These are phyloP conservation scores for Apotomis turbidana DNA, from an alignment of 2,888 invertebrate species.

Conservation along the genomic window DNA sequence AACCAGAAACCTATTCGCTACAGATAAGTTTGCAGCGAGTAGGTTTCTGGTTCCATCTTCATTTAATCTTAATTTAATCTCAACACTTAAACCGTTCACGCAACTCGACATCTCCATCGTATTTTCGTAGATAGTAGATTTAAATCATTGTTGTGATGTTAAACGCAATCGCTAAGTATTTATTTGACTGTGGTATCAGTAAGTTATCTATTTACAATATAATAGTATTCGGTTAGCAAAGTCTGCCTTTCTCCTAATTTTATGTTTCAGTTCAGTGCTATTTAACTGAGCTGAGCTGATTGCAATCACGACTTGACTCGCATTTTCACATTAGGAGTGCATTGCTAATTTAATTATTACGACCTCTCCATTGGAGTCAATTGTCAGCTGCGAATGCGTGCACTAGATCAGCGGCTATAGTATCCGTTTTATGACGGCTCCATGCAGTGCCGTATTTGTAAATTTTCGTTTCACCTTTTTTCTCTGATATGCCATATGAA, in stretches of 20 bases:
- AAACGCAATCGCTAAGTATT: background rate
- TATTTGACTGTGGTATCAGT: background rate
- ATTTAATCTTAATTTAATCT: slow-evolving; percentile 28
- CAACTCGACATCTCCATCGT: slow-evolving; percentile 2
- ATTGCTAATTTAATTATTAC: slow-evolving; percentile 71
- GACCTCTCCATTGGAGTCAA: slow-evolving; percentile 78
- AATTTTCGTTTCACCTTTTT: too few species aligned
- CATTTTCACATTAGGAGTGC: slow-evolving; percentile 59
- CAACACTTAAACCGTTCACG: background rate
- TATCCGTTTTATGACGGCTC: slow-evolving; percentile 39
- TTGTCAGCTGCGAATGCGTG: slow-evolving; percentile 51
- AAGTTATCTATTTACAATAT: background rate
- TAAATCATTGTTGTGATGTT: background rate
- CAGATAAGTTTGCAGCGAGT: slow-evolving; percentile 37
- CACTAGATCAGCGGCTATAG: slow-evolving; percentile 30
- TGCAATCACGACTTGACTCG: slow-evolving; percentile 48
- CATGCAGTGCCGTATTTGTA: too few species aligned
- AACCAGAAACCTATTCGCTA: slow-evolving; percentile 45
- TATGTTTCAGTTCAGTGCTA: background rate
- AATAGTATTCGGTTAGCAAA: background rate
- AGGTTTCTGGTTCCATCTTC: too few species aligned
- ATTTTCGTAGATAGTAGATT: background rate
- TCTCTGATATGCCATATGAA: too few species aligned
- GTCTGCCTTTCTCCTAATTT: background rate
- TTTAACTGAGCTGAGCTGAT: slow-evolving; percentile 34